Base-by-base conservation (phyloP, 2,797 vertebrate genomes). In the Peromyscus attwateri region DNA sequence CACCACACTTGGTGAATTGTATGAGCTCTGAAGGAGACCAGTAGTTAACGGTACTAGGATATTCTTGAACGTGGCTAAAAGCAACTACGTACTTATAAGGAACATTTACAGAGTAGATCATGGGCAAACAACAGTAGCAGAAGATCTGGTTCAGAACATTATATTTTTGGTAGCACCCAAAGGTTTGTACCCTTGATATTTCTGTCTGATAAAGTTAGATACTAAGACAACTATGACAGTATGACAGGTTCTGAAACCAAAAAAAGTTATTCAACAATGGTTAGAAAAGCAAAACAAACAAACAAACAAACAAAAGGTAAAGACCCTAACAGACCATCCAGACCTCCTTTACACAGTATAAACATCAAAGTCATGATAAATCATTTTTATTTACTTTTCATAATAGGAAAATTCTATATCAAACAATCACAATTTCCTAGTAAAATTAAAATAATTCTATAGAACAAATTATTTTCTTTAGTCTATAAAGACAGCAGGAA, bases 381-480 rank as follows among this genome's bases (percentile, higher is more conserved):
- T 60, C 25, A 62, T 85, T 79, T 79, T 68, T 70, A 95, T 85
- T 77, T 23, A 91, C 10, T 73, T 94, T 96, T 94, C 71, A 73
- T 43, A 23, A 57, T 17, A 89, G 80, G 73, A 83, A 87, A 94
- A 29, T 81, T 92, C 25, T 55, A 76, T 62, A 27, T 40, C 19
- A 92, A 79, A 91, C 25, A 73, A 97, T 57, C 55, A 79, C 3
- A 93, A 87, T 88, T 95, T 94, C 31, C 73, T 76, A 77, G 23
- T 68, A 31, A 75, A 91, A 89, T 83, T n/a, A 90, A 92, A 95
- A 93, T 91, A 66, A 87, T 83, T 80, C 73, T 77, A 79, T 70
- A 84, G 60, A 62, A 66, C 23, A 40, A 79, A 62, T 87, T 55
- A 75, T 76, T 95, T 95, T 94, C 66, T 85, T 81, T 93, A 91